These are phyloP conservation scores for Gisinianus flammeolus DNA, from an alignment of 2,888 invertebrate genomes.

Conservation along the genomic window DNA sequence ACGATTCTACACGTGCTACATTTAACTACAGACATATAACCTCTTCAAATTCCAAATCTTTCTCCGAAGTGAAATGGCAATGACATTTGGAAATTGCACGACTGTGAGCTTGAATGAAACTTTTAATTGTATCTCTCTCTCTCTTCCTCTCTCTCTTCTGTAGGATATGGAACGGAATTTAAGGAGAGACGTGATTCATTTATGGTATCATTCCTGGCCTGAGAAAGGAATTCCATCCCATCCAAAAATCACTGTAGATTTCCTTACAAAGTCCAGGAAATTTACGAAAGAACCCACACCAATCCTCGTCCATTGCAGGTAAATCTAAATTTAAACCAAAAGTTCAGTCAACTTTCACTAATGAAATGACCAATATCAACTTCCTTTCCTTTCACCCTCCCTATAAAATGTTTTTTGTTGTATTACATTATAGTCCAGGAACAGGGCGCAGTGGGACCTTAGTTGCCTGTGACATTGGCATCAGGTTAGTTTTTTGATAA, in stretches of 20 bases:
- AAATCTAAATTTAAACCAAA: neutral
- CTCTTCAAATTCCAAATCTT: too few relatives aligned
- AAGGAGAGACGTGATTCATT: conserved; percentile 85
- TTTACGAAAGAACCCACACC: conserved; percentile 70
- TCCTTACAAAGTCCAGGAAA: conserved; percentile 81
- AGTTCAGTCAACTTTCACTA: neutral
- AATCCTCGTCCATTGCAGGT: conserved; percentile 78
- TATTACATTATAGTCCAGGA: conserved; percentile 69
- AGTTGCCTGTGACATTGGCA: conserved; percentile 83
- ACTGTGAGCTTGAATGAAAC: too few relatives aligned
- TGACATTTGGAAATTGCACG: too few relatives aligned
- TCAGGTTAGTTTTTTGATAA: too few relatives aligned
- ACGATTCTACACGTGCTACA: neutral
- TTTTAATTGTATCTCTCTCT: too few relatives aligned
- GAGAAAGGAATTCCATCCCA: conserved; percentile 84
- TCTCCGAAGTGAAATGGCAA: too few relatives aligned
- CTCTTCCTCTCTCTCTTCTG: neutral
- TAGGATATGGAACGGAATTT: conserved; percentile 79
- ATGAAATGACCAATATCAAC: neutral
- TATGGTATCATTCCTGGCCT: conserved; percentile 93
- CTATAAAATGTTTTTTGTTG: neutral
- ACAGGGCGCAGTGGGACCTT: conserved; percentile 88
- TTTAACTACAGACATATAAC: neutral
- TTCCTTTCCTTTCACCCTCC: neutral
- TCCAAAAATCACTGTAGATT: conserved; percentile 81